A percentile compares a stretch with the other conserved stretches of the same genome.
Evolutionary conservation across 1,140 invertebrate genomes (phyloP).

Genomic region (Telenomus remus): DNA sequence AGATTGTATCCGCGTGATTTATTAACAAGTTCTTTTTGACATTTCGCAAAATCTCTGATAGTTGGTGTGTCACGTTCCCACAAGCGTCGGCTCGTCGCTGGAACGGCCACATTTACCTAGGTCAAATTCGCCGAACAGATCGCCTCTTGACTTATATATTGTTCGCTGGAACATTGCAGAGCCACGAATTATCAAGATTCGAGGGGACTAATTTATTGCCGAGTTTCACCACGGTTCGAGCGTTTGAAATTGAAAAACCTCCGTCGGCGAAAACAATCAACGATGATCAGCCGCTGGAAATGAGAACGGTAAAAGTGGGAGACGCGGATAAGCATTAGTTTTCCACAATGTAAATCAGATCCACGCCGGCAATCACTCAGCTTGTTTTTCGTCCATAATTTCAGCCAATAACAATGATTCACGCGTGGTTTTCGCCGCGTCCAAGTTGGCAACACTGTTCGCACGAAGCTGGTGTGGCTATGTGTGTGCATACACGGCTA

Average conservation of each 20-base stretch:
- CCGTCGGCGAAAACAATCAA: too few species aligned
- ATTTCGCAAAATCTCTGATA: constrained; percentile 22
- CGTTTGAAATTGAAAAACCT: too few species aligned
- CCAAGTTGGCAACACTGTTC: constrained; percentile 33
- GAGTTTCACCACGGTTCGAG: too few species aligned
- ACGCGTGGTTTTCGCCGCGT: not conserved
- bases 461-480: constrained; percentile 3
- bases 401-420: not conserved
- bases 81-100: constrained; percentile 4
- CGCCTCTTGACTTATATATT: constrained; percentile 13
- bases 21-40: constrained; percentile 28
- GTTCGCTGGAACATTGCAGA: not conserved
- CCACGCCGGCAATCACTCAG: not conserved
- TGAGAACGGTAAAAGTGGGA: too few species aligned
- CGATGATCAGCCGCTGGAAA: too few species aligned
- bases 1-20: constrained; percentile 25
- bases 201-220: not conserved
- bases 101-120: constrained; percentile 1
- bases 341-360: too few species aligned
- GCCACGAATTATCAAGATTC: not conserved
- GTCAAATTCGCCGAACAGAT: not conserved
- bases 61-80: constrained; percentile 7
- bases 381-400: not conserved
- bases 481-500: constrained; percentile 27
- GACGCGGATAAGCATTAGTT: too few species aligned